Percentiles rank a stretch among this genome's conserved stretches.
phyloP scores from a whole-genome alignment of 2,797 vertebrate genomes.

The Ctenosaura bakeri region DNA sequence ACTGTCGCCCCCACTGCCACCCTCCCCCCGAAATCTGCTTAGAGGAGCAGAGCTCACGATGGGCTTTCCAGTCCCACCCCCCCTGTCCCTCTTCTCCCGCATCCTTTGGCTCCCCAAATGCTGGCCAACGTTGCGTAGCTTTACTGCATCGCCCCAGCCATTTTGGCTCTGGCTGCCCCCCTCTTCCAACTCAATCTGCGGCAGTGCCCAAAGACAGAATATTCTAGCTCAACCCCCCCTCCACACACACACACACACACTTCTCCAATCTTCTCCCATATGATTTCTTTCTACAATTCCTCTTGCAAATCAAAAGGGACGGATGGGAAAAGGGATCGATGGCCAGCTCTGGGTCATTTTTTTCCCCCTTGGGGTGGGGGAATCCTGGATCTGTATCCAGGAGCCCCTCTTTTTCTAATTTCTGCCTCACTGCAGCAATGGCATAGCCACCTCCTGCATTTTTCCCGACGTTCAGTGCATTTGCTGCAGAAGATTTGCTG shows the following conservation, averaged over 20 bases:
- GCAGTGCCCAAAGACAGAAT: background rate
- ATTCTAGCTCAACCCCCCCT: background rate
- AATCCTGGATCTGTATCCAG: background rate
- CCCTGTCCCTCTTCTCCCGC: background rate
- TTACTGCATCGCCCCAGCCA: slow-evolving; percentile 32
- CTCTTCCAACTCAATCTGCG: background rate
- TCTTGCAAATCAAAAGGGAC: background rate
- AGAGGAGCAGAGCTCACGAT: background rate
- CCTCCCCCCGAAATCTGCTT: background rate
- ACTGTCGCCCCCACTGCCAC: background rate
- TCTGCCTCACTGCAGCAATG: slow-evolving; percentile 23
- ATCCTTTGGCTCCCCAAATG: slow-evolving; percentile 4
- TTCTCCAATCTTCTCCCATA: background rate
- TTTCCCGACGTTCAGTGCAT: background rate
- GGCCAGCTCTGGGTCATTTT: no score
- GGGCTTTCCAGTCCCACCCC: no score
- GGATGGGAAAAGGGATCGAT: background rate
- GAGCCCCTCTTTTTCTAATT: background rate
- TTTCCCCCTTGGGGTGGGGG: no score
- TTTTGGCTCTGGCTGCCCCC: background rate
- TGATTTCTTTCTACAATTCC: no score
- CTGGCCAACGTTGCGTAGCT: background rate
- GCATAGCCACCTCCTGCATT: background rate
- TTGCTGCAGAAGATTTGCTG: background rate
- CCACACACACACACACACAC: no score